phyloP scores from a whole-genome alignment of 1,140 invertebrate species.

The Diplogasteroides magnus region DNA sequence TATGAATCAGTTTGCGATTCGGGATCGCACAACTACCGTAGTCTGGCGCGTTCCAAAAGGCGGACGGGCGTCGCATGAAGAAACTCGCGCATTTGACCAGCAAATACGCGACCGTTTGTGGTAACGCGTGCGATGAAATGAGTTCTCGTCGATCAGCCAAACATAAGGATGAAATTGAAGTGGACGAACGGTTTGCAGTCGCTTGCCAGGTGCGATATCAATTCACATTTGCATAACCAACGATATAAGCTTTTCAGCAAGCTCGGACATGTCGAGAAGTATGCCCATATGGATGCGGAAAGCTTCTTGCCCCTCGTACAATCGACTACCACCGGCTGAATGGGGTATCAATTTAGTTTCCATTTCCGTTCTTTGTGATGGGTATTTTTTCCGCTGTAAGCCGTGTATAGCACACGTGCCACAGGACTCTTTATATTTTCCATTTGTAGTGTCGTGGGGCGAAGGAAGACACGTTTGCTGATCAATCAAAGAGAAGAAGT shows the following conservation, averaged over 20 bases:
- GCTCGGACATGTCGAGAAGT: background rate
- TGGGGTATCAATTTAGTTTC: conserved; percentile 18
- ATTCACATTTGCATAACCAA: too few species aligned
- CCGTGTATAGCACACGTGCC: background rate
- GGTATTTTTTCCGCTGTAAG: background rate
- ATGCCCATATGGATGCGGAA: conserved; percentile 28
- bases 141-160: too few species aligned
- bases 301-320: conserved; percentile 17
- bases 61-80: too few species aligned
- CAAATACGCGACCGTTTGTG: too few species aligned
- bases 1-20: too few species aligned
- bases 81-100: too few species aligned
- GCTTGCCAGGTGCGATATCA: too few species aligned
- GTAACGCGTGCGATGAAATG: too few species aligned
- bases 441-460: conserved; percentile 13
- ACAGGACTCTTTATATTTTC: background rate
- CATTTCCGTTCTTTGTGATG: background rate
- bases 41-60: too few species aligned
- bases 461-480: conserved; percentile 7
- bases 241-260: background rate
- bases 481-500: conserved; percentile 4
- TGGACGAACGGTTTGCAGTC: too few species aligned
- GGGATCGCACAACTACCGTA: too few species aligned
- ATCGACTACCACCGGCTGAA: conserved; percentile 28
- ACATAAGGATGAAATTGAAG: too few species aligned